Evolutionary conservation across 2,113 vertebrate species (phyloP).

Genomic region (Sphyrna mokarran): DNA sequence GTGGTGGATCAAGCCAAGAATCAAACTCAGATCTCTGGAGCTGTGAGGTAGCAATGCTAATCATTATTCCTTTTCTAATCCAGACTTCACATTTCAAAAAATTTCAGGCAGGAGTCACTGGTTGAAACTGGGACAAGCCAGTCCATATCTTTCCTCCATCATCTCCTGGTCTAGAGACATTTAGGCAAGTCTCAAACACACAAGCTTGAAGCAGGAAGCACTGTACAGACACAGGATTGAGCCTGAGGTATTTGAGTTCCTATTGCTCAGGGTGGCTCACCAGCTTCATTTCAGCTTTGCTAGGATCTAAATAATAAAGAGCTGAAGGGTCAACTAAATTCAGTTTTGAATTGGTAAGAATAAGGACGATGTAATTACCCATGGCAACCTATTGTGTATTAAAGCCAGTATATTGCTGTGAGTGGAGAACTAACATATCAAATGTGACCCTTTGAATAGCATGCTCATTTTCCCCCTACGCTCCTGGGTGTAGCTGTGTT

Average conservation of each 20-base stretch:
- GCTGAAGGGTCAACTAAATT: not conserved
- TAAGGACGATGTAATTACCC: not conserved
- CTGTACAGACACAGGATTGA: not conserved
- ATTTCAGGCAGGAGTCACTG: not conserved
- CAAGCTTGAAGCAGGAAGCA: not conserved
- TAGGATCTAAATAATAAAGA: not conserved
- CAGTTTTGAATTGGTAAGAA: not conserved
- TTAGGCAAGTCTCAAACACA: not conserved
- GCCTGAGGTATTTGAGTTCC: not conserved
- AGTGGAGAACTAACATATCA: not conserved
- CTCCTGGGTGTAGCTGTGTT: too few species aligned
- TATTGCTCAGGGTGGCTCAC: not conserved
- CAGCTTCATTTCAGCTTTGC: not conserved
- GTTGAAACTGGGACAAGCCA: not conserved
- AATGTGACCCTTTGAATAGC: not conserved
- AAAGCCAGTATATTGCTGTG: not conserved
- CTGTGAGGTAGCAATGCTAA: too few species aligned
- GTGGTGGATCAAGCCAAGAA: too few species aligned
- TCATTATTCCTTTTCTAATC: too few species aligned
- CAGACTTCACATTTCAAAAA: too few species aligned
- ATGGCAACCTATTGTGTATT: not conserved
- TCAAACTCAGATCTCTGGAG: too few species aligned
- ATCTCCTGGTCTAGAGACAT: not conserved
- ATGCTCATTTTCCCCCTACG: not conserved
- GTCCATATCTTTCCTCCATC: not conserved